phyloP scores from a whole-genome alignment of 2,888 invertebrate genomes.

The Drosophila demipolita region DNA sequence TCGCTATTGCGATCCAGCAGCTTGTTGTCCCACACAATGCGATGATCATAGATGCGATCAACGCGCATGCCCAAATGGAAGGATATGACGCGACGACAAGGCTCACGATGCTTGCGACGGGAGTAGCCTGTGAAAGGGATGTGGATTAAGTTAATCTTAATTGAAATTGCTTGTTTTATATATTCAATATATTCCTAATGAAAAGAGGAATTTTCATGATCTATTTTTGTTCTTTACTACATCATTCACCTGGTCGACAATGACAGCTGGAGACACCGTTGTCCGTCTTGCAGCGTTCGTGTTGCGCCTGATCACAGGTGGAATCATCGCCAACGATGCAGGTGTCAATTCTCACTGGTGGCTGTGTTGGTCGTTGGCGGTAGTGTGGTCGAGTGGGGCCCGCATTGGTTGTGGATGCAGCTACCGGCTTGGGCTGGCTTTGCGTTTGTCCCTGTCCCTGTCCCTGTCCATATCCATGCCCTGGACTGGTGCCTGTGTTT shows the following conservation, averaged over 20 bases:
- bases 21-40: constrained; percentile 91
- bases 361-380: constrained; percentile 83
- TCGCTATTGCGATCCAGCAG: constrained; percentile 92
- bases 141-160: not conserved
- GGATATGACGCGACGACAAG: constrained; percentile 91
- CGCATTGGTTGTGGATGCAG: constrained; percentile 81
- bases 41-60: constrained; percentile 92
- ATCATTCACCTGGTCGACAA: constrained; percentile 89
- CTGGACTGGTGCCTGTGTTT: constrained; percentile 86
- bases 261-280: constrained; percentile 94
- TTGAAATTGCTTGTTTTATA: not conserved
- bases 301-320: constrained; percentile 94
- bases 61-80: constrained; percentile 92
- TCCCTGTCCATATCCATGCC: not conserved
- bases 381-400: constrained; percentile 89
- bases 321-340: constrained; percentile 97
- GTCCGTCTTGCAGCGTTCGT: constrained; percentile 94
- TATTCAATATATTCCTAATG: not conserved
- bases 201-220: not conserved
- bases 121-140: constrained; percentile 86
- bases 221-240: too few species aligned
- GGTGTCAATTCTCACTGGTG: constrained; percentile 91
- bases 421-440: constrained; percentile 38
- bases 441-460: constrained; percentile 73
- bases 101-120: constrained; percentile 90